Base-by-base conservation (phyloP, 2,888 invertebrate species). In the Phanerotoma sp. region DNA sequence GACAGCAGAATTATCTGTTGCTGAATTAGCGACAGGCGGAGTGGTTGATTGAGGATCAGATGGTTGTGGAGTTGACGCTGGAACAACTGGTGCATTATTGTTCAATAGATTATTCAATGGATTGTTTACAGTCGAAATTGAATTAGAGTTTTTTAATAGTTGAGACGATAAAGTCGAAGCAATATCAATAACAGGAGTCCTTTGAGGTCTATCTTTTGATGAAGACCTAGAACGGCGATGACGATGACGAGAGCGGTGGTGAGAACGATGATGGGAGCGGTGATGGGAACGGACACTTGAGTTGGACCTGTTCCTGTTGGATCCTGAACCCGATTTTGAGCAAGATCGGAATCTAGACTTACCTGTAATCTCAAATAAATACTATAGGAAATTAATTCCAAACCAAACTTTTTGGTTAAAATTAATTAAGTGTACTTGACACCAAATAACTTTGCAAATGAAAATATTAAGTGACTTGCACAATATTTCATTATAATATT, bases 221-320 rank as follows among this genome's bases (percentile, higher is more conserved):
- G 35, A 35, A 35, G 35, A 35, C 35, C 35, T 13, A 4, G 35
- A 35, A 35, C 35, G 15, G 35, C 35, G 35, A 11, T n/a, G 35
- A 35, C 15, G n/a, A 15, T 6, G 10, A 35, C 5, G 33, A 11
- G 33, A 33, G 33, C 33, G 33, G 33, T 6, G 35, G 35, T 35
- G 35, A 11, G 35, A 35, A 35, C 35, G 35, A 35, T 35, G 35
- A 35, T 35, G 35, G 35, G 35, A 35, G 15, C 35, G 13, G 35
- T 35, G 15, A 15, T 35, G 35, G 35, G 35, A 35, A 35, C 35
- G 35, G 35, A 35, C 35, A 35, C 13, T 35, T 35, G 35, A 35
- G 35, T 2, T 35, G 9, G 35, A 35, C n/a, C 35, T 35, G 35
- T 35, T 35, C 15, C 15, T 35, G 7, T 35, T 35, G 35, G 35